Conservation (phyloP, 2,888 invertebrate species). For the Laothoe populi region DNA sequence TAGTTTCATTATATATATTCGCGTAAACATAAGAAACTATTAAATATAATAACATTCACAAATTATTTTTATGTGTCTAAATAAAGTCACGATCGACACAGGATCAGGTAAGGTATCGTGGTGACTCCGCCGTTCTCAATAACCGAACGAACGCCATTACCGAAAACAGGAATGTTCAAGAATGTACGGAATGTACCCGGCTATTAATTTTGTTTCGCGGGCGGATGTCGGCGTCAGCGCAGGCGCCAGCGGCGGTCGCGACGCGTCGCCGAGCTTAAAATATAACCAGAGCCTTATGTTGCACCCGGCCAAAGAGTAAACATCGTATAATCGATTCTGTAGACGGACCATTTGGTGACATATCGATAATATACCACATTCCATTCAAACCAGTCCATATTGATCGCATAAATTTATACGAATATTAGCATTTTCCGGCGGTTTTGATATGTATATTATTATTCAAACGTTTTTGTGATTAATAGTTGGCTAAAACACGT, state of each 20-base stretch:
- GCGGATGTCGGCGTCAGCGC: constrained; percentile 61
- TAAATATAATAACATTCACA: constrained; percentile 34
- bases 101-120: constrained; percentile 36
- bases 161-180: constrained; percentile 64
- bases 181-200: constrained; percentile 68
- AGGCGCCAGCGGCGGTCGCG: constrained; percentile 59
- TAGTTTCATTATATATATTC: too few relatives aligned
- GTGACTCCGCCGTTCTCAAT: constrained; percentile 54
- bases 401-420: constrained; percentile 40
- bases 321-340: constrained; percentile 40
- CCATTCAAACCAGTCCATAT: constrained; percentile 47
- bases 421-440: constrained; percentile 49
- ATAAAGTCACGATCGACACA: constrained; percentile 36
- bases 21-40: too few relatives aligned
- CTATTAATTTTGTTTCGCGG: constrained; percentile 69
- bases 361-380: constrained; percentile 50
- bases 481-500: constrained; percentile 23
- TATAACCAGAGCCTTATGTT: constrained; percentile 43
- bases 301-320: constrained; percentile 47
- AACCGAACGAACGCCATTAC: constrained; percentile 52
- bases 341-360: constrained; percentile 41
- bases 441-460: constrained; percentile 34
- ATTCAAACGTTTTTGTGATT: constrained; percentile 31
- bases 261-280: constrained; percentile 49
- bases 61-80: constrained; percentile 32